A percentile compares a stretch with the other conserved stretches of the same genome.
Evolutionary conservation across 2,113 vertebrate species (phyloP).

Genomic region (Edolisoma coerulescens): DNA sequence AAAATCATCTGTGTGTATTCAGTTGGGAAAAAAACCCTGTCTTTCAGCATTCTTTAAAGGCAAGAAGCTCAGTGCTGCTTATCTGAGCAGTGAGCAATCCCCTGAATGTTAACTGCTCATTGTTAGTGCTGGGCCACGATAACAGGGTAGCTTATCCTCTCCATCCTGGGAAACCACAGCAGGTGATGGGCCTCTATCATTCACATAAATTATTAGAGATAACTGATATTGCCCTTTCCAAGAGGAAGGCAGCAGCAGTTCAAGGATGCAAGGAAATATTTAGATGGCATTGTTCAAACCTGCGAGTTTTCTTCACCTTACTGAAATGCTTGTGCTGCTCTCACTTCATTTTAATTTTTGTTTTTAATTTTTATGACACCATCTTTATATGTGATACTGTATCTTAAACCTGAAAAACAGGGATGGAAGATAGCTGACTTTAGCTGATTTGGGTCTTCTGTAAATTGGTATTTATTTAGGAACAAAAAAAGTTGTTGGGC

Average conservation of each 20-base stretch:
- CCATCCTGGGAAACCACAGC: background rate
- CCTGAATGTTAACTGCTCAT: background rate
- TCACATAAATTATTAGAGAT: background rate
- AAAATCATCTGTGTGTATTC: slow-evolving; percentile 64
- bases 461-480: background rate
- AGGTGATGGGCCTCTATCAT: background rate
- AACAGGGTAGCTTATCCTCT: background rate
- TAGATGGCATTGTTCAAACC: background rate
- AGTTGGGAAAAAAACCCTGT: slow-evolving; percentile 3
- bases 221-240: background rate
- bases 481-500: background rate
- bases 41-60: slow-evolving; percentile 51
- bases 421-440: background rate
- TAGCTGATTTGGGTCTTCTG: background rate
- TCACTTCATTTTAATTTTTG: background rate
- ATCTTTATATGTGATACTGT: background rate
- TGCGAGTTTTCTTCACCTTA: background rate
- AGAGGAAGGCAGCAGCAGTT: background rate
- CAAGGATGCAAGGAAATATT: background rate
- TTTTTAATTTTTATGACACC: background rate
- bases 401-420: background rate
- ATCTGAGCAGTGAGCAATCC: slow-evolving; percentile 51
- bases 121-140: background rate
- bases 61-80: slow-evolving; percentile 48
- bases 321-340: background rate